Evolutionary conservation across 2,888 invertebrate species (phyloP).

Genomic region (Spilarctia lutea): DNA sequence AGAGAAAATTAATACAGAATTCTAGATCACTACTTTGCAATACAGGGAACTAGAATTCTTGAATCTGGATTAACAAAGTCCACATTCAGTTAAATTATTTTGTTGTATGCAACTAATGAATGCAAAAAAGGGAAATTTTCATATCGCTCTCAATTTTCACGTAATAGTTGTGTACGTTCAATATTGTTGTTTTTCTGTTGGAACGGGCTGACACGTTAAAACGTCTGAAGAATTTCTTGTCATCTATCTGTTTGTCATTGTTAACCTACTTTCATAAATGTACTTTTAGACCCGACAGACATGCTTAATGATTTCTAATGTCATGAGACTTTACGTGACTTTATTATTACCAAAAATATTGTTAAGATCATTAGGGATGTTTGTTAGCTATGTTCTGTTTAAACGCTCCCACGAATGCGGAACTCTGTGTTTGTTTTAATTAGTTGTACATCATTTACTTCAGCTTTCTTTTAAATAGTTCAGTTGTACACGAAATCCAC

Average conservation of each 20-base stretch:
- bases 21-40: constrained; percentile 24
- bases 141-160: constrained; percentile 29
- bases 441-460: constrained; percentile 45
- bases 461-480: constrained; percentile 38
- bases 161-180: constrained; percentile 17
- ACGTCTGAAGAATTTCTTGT: constrained; percentile 56
- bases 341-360: constrained; percentile 64
- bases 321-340: constrained; percentile 64
- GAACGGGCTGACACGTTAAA: constrained; percentile 47
- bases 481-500: constrained; percentile 45
- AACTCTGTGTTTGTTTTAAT: constrained; percentile 36
- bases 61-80: neutral
- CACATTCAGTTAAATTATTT: constrained; percentile 13
- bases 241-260: constrained; percentile 70
- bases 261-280: constrained; percentile 67
- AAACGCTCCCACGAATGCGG: constrained; percentile 50
- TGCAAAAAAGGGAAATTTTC: constrained; percentile 24
- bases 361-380: constrained; percentile 60
- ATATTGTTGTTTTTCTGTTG: constrained; percentile 18
- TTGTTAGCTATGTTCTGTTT: constrained; percentile 47
- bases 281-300: constrained; percentile 56
- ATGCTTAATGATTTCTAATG: constrained; percentile 67
- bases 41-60: too few relatives aligned
- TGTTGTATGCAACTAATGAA: constrained; percentile 11
- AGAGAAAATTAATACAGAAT: constrained; percentile 8